phyloP scores from a whole-genome alignment of 2,797 vertebrate genomes.

The Aulostomus chinensis region DNA sequence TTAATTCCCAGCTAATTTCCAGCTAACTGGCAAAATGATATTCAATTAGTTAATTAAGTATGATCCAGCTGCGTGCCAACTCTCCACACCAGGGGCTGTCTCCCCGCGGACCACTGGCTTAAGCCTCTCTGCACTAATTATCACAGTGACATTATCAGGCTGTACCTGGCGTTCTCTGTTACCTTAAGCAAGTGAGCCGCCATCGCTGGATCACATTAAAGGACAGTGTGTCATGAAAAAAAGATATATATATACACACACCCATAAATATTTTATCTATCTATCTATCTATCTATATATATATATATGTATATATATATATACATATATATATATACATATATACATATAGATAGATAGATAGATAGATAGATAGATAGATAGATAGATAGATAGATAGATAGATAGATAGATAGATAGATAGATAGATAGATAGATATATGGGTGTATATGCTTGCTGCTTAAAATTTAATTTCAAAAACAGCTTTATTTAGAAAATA shows the following conservation, averaged over 20 bases:
- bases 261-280: too few relatives aligned
- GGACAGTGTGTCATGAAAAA: slow-evolving; percentile 8
- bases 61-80: slow-evolving; percentile 84
- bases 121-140: slow-evolving; percentile 78
- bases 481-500: slow-evolving; percentile 21
- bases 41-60: slow-evolving; percentile 84
- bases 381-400: too few relatives aligned
- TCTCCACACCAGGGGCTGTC: slow-evolving; percentile 75
- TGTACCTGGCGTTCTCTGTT: slow-evolving; percentile 63
- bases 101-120: slow-evolving; percentile 71
- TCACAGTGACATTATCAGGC: slow-evolving; percentile 78
- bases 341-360: too few relatives aligned
- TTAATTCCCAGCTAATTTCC: slow-evolving; percentile 79
- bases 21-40: slow-evolving; percentile 81
- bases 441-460: too few relatives aligned
- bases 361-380: too few relatives aligned
- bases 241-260: neutral
- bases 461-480: too few relatives aligned
- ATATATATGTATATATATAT: too few relatives aligned
- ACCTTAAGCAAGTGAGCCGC: slow-evolving; percentile 45
- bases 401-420: too few relatives aligned
- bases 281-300: too few relatives aligned
- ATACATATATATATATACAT: too few relatives aligned
- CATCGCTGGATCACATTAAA: slow-evolving; percentile 32
- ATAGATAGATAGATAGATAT: too few relatives aligned